Evolutionary conservation across 2,797 vertebrate species (phyloP), one percentile per base, ranked within the genome.

Genomic region (Danio aesculapii): DNA sequence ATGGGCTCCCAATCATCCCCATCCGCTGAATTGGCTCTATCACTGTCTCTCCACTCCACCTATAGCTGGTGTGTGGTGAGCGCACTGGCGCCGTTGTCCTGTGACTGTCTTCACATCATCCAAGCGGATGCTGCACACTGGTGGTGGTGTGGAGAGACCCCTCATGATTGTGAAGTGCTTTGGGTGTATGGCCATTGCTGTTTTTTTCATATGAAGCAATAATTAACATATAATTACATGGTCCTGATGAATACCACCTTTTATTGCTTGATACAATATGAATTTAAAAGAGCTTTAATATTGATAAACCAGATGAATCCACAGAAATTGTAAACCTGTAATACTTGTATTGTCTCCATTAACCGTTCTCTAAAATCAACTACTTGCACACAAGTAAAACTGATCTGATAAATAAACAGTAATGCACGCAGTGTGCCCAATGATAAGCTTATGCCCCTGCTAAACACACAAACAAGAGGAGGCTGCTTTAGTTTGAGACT

Each of bases 401-500:
- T 46, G 12, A 47, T 58, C 17, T 46, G 17, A 47, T 7, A 52
- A 9, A 63, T 43, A 8, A 63, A 50, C 10, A 16, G 3, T 13
- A 30, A 74, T 6, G 14, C 71, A 39, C 8, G 2, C 13, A 47
- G 19, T 57, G 6, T 16, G 5, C 16, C 4, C 21, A 17, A 6
- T 43, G 44, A n/a, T 30, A 30, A 30, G 30, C 30, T 30, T 30
- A 30, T 30, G 53, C 17, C 6, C 17, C 17, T 14, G 17, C 39
- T 21, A 41, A 47, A 11, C 6, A 39, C 5, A 72, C 13, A 71
- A 13, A 75, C 44, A 44, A 79, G 17, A n/a, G 10, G n/a, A 64
- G 49, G 8, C 49, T 0, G 66, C 13, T 55, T 17, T 74, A 30
- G 46, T 41, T 68, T 68, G 58, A 49, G 64, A 12, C 21, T 82